Evolutionary conservation across 2,888 invertebrate genomes (phyloP).

Genomic region (Chironomus tentans): DNA sequence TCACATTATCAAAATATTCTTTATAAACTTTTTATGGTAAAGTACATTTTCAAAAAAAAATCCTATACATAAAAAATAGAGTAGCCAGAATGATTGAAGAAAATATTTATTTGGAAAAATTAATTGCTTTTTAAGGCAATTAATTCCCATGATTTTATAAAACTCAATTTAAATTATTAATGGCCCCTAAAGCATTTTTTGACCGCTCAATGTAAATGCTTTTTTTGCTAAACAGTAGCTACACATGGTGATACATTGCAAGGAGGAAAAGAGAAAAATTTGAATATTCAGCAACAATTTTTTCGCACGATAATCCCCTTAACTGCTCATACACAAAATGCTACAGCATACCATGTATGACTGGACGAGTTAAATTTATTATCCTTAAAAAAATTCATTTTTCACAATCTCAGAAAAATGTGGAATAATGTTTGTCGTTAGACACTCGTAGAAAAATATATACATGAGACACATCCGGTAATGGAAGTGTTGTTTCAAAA

Average conservation of each 20-base stretch:
- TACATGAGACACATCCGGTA: conserved; percentile 4
- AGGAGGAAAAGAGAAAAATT: not conserved
- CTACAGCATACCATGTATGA: not conserved
- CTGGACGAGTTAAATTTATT: conserved; percentile 6
- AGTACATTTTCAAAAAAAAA: too few relatives aligned
- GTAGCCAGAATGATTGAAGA: too few relatives aligned
- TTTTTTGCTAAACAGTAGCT: not conserved
- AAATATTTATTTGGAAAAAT: not conserved
- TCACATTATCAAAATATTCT: too few relatives aligned
- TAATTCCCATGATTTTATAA: not conserved
- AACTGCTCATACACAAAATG: not conserved
- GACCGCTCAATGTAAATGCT: not conserved
- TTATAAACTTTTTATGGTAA: too few relatives aligned
- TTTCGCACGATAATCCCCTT: conserved; percentile 17
- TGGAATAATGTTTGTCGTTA: not conserved
- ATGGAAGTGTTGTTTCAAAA: not conserved
- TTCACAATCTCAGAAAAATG: not conserved
- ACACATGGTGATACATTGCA: conserved; percentile 7
- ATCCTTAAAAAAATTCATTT: not conserved
- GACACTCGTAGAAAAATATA: not conserved
- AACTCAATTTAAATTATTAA: conserved; percentile 12
- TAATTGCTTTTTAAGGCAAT: conserved; percentile 12
- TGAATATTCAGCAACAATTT: conserved; percentile 12
- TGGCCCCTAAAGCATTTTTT: conserved; percentile 1
- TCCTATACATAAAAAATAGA: too few relatives aligned